Evolutionary conservation across 2,888 invertebrate genomes (phyloP), one percentile per base, ranked within the genome.

Genomic region (Stenotaenia linearis): DNA sequence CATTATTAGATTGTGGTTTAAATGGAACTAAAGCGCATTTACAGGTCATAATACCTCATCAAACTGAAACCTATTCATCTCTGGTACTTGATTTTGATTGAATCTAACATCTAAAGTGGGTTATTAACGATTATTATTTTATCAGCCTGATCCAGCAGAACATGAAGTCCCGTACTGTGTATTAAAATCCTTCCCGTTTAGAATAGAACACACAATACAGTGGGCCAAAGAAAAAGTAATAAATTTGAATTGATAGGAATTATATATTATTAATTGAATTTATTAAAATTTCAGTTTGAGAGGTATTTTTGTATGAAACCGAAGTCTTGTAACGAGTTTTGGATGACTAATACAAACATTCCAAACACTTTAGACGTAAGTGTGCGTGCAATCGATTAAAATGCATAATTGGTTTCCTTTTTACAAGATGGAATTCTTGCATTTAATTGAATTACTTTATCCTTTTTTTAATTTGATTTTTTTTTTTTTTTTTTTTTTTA

Each of bases 151-250:
- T 82, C 86, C 87, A 0, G 83, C 82, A 7, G 87, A 87, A 82
- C 84, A 85, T 79, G 86, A 86, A 80, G 84, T 85, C 32, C 87
- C 87, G 0, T 87, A 86, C 83, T 87, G 87, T 82, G 87, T 86
- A 3, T 82, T 87, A 21, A 87, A 87, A 83, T 86, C 86, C n/a
- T 88, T 88, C 82, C 88, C 88, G 37, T 84, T 85, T 45, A 83
- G 83, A 69, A 85, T 87, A 77, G 87, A 87, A 81, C 87, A 88
- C 82, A 86, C 87, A 82, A 85, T 87, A 78, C 86, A 87, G 81
- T 88, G 88, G 87, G 87, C 87, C 7, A 83, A 86, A 81, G 86
- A 87, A 40, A 80, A 80, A 61, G 80, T 79, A 25, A 78, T 74
- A 75, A 25, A 28, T 4, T 28, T 5, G 7, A 9, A 74, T 15